Evolutionary conservation across 2,797 vertebrate genomes (phyloP), one percentile per base, ranked within the genome.

Genomic region (Artibeus lituratus): DNA sequence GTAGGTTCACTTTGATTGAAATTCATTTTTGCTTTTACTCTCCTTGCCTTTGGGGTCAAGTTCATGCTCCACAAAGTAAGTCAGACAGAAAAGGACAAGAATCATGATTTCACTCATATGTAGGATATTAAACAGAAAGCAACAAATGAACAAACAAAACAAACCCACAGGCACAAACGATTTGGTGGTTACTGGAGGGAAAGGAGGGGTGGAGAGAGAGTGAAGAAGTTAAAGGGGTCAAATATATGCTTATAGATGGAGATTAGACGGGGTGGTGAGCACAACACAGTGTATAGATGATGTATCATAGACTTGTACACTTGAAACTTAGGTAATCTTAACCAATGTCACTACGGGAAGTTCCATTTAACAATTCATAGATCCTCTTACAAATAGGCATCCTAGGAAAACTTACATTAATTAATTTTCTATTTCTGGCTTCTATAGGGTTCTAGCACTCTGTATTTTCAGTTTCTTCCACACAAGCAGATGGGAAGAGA

Each of bases 391-490:
- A 82, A 12, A 57, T 26, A 65, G 57, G 4, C 12, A 42, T 78
- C n/a, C 10, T 10, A 1, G n/a, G 74, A 67, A 77, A 53, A 86
- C 18, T 77, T 51, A 21, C 5, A 77, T 26, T 19, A 77, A 69
- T 90, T 95, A 88, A 81, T 91, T 86, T 88, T 78, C 82, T n/a
- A 59, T 90, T 90, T 94, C 42, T 95, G 42, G 32, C 35, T 89
- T 83, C 35, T 49, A 4, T 12, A 78, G 3, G 81, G 90, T 72
- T 81, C 29, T n/a, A 87, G 18, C 76, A 24, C 37, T 81, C 87
- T 29, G 49, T 49, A 84, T 44, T 14, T 93, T 51, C 35, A 11
- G 1, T 90, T 86, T 92, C 35, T 89, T 84, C 47, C n/a, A 83
- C 32, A 76, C 32, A 72, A 21, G 70, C 39, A 80, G 55, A 96